Percentiles rank a stretch among this genome's conserved stretches.
Conservation (phyloP, 2,888 invertebrate genomes). For the Tenthredo distinguenda region DNA sequence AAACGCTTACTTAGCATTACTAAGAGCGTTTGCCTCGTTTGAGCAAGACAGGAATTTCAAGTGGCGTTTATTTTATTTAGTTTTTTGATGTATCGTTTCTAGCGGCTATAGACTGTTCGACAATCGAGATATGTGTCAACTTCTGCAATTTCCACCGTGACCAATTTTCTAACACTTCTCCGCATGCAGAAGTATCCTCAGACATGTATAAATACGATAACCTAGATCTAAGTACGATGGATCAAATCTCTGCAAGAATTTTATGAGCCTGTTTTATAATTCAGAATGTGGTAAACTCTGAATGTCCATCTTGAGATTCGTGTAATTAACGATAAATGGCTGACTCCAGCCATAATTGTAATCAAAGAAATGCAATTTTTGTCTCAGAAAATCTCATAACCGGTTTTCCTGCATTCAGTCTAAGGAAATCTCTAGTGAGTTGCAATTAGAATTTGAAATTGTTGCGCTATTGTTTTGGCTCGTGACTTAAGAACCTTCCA, state of each 20-base stretch:
- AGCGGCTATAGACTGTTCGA: not conserved
- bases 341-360: not conserved
- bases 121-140: not conserved
- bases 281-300: not conserved
- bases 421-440: not conserved
- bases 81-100: not conserved
- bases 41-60: slow-evolving; percentile 42
- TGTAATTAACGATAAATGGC: not conserved
- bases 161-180: not conserved
- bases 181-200: not conserved
- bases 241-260: not conserved
- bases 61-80: slow-evolving; percentile 9
- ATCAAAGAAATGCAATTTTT: not conserved
- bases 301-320: not conserved
- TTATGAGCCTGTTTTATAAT: not conserved
- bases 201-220: not conserved
- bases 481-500: not conserved
- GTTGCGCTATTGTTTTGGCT: not conserved
- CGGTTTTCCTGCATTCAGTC: not conserved
- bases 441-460: not conserved
- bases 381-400: not conserved
- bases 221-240: not conserved
- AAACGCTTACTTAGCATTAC: slow-evolving; percentile 45
- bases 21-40: slow-evolving; percentile 25
- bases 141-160: not conserved